Evolutionary conservation across 1,140 invertebrate species (phyloP), one percentile per base, ranked within the genome.

Genomic region (Lucilia sericata): DNA sequence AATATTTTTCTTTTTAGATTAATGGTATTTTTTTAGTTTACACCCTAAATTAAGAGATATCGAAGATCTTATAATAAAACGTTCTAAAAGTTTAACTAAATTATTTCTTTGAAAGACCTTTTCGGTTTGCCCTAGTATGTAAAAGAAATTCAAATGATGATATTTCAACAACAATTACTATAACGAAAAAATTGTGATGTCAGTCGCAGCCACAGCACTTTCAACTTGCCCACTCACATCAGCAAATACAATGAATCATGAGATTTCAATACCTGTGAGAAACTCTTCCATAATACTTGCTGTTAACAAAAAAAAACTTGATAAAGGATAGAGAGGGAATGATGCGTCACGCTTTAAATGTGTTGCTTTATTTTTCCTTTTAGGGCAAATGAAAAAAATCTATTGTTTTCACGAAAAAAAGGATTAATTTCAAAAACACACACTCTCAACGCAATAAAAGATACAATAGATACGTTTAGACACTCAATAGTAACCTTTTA

Each of bases 291-390:
- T 9, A 70, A 12, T 60, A n/a, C 5, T 60, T 60, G 55, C 14
- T n/a, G 5, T 60, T 60, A 70, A 70, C 7, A 21, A 21, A 21
- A 21, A 21, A 70, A 70, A 8, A 70, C 21, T 19, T 70, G 65
- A 70, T 21, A 70, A 70, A 70, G 65, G 65, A 70, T 17, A 14
- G 14, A 7, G 8, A 17, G n/a, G 14, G 14, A 4, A n/a, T 70
- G 65, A 70, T 70, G 19, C 21, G 65, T 70, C 65, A 70, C n/a
- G 17, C 60, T 65, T 65, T 36, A 3, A 70, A 70, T 70, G 60
- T 21, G 19, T 70, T 70, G 19, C 49, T 17, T 4, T 36, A 60
- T 60, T 17, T 7, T 25, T 70, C 2, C 2, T 7, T 70, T 70
- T 30, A 30, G 19, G n/a, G 5, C 0, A 7, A 2, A 19, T 70